Evolutionary conservation across 1,140 invertebrate genomes (phyloP).

Genomic region (Drosophila nebulosa): DNA sequence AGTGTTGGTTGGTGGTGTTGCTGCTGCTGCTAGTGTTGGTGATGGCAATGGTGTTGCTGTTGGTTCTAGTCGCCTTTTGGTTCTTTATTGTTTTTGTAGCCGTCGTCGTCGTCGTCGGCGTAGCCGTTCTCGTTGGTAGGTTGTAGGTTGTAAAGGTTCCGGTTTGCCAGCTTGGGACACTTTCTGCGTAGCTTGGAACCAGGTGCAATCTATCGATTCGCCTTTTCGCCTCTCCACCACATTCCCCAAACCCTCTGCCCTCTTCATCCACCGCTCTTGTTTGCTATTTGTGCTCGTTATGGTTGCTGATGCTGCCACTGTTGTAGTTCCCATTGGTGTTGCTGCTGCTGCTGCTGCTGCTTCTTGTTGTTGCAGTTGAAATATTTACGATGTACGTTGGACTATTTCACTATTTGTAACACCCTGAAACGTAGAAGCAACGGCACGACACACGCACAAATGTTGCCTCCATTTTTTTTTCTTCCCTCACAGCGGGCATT

Average conservation of each 20-base stretch:
- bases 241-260: not conserved
- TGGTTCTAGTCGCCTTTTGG: conserved; percentile 24
- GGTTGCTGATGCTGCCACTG: conserved; percentile 50
- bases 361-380: conserved; percentile 75
- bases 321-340: conserved; percentile 19
- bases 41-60: not conserved
- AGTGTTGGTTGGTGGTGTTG: conserved; percentile 20
- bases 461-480: conserved; percentile 34
- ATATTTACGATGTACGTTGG: conserved; percentile 78
- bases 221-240: conserved; percentile 21
- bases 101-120: conserved; percentile 19
- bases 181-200: conserved; percentile 61
- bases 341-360: conserved; percentile 21
- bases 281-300: conserved; percentile 72
- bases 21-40: not conserved
- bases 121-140: conserved; percentile 15
- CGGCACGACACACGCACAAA: conserved; percentile 67
- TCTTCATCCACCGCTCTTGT: conserved; percentile 35
- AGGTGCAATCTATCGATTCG: conserved; percentile 78
- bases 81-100: conserved; percentile 52
- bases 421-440: conserved; percentile 38
- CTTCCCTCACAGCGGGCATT: not conserved
- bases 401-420: conserved; percentile 76
- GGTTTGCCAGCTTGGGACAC: conserved; percentile 52
- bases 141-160: conserved; percentile 53